Base-by-base conservation (phyloP, 2,797 vertebrate species). In the Poecile montanus region DNA sequence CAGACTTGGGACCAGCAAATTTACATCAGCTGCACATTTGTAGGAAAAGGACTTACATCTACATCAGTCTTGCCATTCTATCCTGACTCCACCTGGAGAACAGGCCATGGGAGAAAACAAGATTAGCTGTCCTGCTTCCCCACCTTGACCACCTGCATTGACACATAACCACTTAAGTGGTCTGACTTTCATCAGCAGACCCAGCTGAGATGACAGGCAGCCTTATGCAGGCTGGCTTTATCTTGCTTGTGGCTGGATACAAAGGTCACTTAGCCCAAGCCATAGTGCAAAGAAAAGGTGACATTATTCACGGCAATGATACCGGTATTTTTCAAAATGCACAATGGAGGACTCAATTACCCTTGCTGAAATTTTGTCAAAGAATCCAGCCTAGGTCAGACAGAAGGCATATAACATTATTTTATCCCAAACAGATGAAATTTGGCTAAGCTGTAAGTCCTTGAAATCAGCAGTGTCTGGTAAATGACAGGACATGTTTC, bases 361-460 rank as follows among this genome's bases (percentile, higher is more conserved):
- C 20, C n/a, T 58, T 6, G 4, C 14, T 61, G 70, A 90, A 90
- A 72, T 72, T 61, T 88, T 78, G 76, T 71, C 4, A 1, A 54
- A 92, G 72, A 83, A 63, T 53, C 42, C 58, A 78, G n/a, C 36
- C 40, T 58, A 48, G 16, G 16, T 58, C 34, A 75, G 53, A 65
- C 47, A 75, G 50, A 75, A 95, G 27, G 11, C 62, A 66, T 44
- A 40, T 63, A 86, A 47, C 16, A 13, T 63, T 85, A 56, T 77
- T 89, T 91, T 83, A 62, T 57, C 30, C 51, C 78, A 84, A 88
- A 84, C 6, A 84, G 61, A 22, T 58, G 66, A 91, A 91, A 93
- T 83, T 81, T 91, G 73, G 47, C 79, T 88, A 72, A 88, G 73
- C 22, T 88, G 4, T 81, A 73, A 63, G 53, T 26, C 80, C 74